These are phyloP conservation scores for Heliconius hermathena DNA, from an alignment of 1,140 invertebrate genomes.

Conservation along the genomic window DNA sequence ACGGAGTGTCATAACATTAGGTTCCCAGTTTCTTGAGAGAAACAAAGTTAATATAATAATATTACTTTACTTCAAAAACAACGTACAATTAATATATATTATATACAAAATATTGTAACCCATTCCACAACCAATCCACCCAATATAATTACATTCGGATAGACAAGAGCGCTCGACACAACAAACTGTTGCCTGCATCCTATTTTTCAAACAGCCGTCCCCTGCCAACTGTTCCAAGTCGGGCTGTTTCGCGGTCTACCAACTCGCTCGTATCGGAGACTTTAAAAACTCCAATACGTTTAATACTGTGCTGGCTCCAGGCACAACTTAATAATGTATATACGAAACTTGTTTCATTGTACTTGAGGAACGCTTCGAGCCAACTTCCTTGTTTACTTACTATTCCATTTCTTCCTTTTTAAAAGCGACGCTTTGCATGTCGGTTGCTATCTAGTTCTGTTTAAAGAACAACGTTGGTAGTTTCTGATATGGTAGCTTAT, in stretches of 20 bases:
- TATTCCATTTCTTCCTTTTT: conserved; percentile 70
- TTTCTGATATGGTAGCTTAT: conserved; percentile 65
- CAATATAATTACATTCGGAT: conserved; percentile 49
- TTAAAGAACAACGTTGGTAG: conserved; percentile 64
- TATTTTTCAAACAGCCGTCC: conserved; percentile 67
- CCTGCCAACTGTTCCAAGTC: conserved; percentile 60
- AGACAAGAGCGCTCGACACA: conserved; percentile 54
- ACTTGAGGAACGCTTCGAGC: conserved; percentile 56
- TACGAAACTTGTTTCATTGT: conserved; percentile 69
- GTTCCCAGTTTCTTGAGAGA: too few relatives aligned
- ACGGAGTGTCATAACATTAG: too few relatives aligned
- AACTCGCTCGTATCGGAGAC: conserved; percentile 54
- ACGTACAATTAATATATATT: too few relatives aligned
- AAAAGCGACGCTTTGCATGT: conserved; percentile 72
- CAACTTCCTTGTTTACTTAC: conserved; percentile 71
- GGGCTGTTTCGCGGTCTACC: conserved; percentile 58
- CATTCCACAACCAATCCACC: not conserved
- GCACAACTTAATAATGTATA: conserved; percentile 75
- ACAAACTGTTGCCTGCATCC: conserved; percentile 73
- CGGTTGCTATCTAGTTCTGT: conserved; percentile 61
- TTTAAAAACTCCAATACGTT: conserved; percentile 68
- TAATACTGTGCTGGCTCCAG: conserved; percentile 65
- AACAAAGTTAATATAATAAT: too few relatives aligned
- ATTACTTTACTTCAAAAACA: too few relatives aligned
- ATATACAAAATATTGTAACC: too few relatives aligned